Evolutionary conservation across 2,113 vertebrate genomes (phyloP).

Genomic region (Podilymbus podiceps): DNA sequence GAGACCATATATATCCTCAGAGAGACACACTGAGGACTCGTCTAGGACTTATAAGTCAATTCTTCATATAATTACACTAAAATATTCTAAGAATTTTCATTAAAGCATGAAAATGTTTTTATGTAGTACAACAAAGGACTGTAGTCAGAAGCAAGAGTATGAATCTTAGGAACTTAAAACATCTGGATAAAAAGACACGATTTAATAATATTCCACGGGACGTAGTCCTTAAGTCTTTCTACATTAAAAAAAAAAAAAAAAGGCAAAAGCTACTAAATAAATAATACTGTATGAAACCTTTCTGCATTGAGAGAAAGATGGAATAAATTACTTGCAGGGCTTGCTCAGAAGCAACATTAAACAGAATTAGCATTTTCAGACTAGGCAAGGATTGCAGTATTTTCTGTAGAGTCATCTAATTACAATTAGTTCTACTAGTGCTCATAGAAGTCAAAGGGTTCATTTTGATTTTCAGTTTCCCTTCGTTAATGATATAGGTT

Average conservation of each 20-base stretch:
- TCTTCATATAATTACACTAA: neutral
- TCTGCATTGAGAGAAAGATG: neutral
- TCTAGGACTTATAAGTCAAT: neutral
- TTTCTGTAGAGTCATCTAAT: neutral
- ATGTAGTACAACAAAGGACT: neutral
- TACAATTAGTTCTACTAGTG: neutral
- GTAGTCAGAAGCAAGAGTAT: neutral
- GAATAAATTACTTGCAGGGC: neutral
- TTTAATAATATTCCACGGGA: neutral
- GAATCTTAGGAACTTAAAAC: neutral
- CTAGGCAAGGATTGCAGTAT: neutral
- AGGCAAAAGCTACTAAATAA: neutral
- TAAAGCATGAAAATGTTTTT: neutral
- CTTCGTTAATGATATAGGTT: neutral
- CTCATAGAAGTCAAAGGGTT: neutral
- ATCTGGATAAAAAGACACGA: neutral
- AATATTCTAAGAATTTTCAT: neutral
- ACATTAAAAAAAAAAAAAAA: neutral
- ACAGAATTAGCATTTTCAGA: neutral
- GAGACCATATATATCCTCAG: neutral
- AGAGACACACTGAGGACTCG: neutral
- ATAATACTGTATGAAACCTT: neutral
- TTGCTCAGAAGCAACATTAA: neutral
- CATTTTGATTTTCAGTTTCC: neutral
- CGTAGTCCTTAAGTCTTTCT: neutral